Conservation (phyloP, 2,888 invertebrate species). For the Papilio demoleus region DNA sequence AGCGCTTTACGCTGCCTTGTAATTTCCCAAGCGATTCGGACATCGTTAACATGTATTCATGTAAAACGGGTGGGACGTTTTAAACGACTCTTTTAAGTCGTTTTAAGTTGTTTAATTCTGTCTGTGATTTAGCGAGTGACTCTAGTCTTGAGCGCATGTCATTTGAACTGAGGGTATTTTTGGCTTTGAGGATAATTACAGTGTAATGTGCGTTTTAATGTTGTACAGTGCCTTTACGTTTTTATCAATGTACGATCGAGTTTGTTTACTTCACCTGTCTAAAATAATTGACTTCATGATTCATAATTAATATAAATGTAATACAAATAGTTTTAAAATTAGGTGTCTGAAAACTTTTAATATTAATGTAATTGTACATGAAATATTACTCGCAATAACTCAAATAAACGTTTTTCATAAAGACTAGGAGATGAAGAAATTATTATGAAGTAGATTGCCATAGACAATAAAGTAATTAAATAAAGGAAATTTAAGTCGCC, state of each 20-base stretch:
- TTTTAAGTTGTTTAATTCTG: constrained; percentile 38
- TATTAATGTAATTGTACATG: too few species aligned
- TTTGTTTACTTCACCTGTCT: too few species aligned
- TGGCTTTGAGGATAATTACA: constrained; percentile 2
- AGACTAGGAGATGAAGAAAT: neutral
- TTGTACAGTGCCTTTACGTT: neutral
- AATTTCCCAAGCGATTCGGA: constrained; percentile 69
- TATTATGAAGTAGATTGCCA: neutral
- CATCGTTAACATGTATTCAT: constrained; percentile 75
- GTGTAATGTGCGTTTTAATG: neutral
- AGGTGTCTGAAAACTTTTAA: too few species aligned
- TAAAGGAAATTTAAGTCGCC: constrained; percentile 9
- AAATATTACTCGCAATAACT: neutral
- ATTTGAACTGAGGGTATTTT: constrained; percentile 15
- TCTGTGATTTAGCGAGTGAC: constrained; percentile 33
- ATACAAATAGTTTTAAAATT: too few species aligned
- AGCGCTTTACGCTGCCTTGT: constrained; percentile 59
- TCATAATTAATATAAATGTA: too few species aligned
- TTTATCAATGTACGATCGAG: too few species aligned
- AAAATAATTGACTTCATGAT: too few species aligned
- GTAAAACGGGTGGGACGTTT: constrained; percentile 56
- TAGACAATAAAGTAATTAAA: constrained; percentile 13
- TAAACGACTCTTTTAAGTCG: constrained; percentile 44
- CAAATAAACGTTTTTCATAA: neutral
- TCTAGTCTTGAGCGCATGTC: constrained; percentile 31